Percentiles rank a stretch among this genome's conserved stretches.
Conservation (phyloP, 2,797 vertebrate genomes). For the Perodicticus potto region DNA sequence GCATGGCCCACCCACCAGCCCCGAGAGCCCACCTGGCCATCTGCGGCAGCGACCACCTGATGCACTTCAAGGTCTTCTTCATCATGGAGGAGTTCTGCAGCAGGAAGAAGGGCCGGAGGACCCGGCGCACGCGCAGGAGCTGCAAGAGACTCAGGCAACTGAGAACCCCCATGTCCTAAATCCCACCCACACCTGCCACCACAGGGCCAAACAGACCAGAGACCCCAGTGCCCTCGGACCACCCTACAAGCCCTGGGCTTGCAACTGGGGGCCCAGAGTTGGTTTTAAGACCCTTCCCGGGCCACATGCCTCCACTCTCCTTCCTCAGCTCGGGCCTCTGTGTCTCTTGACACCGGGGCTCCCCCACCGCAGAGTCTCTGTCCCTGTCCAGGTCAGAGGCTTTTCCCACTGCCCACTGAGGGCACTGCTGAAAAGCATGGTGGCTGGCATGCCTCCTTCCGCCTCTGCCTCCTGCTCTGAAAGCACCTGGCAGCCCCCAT, state of each 20-base stretch:
- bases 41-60: conserved; percentile 95
- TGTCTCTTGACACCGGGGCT: not conserved
- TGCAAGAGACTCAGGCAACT: conserved; percentile 74
- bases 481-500: not conserved
- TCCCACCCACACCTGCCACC: not conserved
- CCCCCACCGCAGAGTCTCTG: not conserved
- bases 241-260: not conserved
- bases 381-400: not conserved
- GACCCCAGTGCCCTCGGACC: not conserved
- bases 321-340: not conserved
- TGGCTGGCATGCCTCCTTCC: not conserved
- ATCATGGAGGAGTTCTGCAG: conserved; percentile 98
- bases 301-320: not conserved
- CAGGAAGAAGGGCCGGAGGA: conserved; percentile 96
- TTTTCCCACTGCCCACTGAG: not conserved
- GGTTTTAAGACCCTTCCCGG: not conserved
- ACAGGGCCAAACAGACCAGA: not conserved
- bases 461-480: not conserved
- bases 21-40: conserved; percentile 92
- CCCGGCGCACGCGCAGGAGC: conserved; percentile 92
- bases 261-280: not conserved
- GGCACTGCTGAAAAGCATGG: not conserved
- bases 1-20: rapidly evolving
- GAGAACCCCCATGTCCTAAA: rapidly evolving
- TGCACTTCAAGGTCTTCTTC: conserved; percentile 98